Base-by-base conservation (phyloP, 1,140 invertebrate species). In the Halyomorpha halys region DNA sequence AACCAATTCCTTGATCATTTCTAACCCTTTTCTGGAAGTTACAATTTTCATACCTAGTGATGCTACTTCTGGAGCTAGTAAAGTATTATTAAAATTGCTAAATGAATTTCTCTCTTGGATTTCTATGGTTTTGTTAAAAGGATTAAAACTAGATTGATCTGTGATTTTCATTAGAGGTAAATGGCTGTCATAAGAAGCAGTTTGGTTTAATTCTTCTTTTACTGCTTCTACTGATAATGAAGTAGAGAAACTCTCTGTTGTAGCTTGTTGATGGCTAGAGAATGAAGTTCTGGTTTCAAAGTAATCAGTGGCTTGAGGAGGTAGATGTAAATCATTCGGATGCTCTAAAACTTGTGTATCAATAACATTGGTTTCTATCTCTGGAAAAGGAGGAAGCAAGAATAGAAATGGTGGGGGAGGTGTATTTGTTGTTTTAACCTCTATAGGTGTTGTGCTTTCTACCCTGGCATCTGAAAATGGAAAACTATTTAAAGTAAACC, bases 21-120 rank as follows among this genome's bases (percentile, higher is more conserved):
- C 44, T 21, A 49, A 18, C 19, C 51, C 59, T 64, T 61, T 59
- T 47, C 44, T 30, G 51, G 51, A 51, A 16, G 59, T 61, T 9
- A 47, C 62, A 23, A 66, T 60, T 23, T 66, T 66, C 65, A 66
- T 66, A 19, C 65, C 65, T 3, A 62, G 30, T 8, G 54, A 47
- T 30, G 62, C 61, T 21, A 66, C 65, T 16, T 66, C 65, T 6
- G 62, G 53, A 16, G 65, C 23, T 15, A 66, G 45, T 3, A 66
- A 30, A 3, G 65, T 39, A 30, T 53, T 49, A 21, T 61, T 44
- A 16, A 54, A 19, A 27, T 54, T 62, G 27, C 39, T 18, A 8
- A 34, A 21, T 14, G 39, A 54, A n/a, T 27, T 25, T n/a, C 59
- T 47, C 5, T 15, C 18, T n/a, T 13, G 14, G 21, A 3, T 39